These are phyloP conservation scores for Gari tellinella DNA, from an alignment of 2,888 invertebrate genomes.

Conservation along the genomic window DNA sequence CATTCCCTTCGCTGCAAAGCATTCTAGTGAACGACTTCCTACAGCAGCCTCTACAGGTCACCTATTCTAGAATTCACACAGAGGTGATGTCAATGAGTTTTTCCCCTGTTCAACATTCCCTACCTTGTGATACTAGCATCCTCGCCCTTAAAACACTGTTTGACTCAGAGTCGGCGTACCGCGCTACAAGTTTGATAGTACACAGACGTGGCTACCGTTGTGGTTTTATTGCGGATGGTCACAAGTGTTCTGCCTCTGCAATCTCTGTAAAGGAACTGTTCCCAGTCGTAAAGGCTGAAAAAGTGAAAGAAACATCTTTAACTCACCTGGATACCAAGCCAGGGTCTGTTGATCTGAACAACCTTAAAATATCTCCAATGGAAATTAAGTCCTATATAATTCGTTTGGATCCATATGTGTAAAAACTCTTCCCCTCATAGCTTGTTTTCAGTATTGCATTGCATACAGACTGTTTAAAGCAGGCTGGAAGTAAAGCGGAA, in stretches of 20 bases:
- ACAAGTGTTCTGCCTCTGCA: conserved; percentile 60
- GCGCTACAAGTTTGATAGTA: conserved; percentile 76
- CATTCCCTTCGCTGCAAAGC: conserved; percentile 71
- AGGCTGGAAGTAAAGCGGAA: too few relatives aligned
- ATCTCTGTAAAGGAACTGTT: conserved; percentile 62
- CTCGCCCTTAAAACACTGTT: conserved; percentile 74
- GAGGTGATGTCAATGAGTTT: conserved; percentile 64
- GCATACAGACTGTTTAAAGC: too few relatives aligned
- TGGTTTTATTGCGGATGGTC: conserved; percentile 59
- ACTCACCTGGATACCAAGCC: conserved; percentile 69
- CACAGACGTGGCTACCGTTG: conserved; percentile 76
- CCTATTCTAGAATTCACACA: conserved; percentile 66
- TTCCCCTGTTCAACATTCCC: conserved; percentile 55
- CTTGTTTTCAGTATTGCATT: too few relatives aligned
- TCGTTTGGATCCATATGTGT: conserved; percentile 6
- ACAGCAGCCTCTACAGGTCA: conserved; percentile 68
- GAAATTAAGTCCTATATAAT: conserved; percentile 66
- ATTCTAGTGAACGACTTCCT: conserved; percentile 65
- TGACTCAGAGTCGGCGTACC: conserved; percentile 69
- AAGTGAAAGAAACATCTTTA: conserved; percentile 70
- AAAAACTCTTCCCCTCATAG: neutral
- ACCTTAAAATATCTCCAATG: conserved; percentile 69
- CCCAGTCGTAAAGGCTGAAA: conserved; percentile 51
- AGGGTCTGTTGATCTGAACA: conserved; percentile 43
- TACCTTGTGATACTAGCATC: conserved; percentile 76